A percentile compares a stretch with the other conserved stretches of the same genome.
Evolutionary conservation across 2,113 vertebrate genomes (phyloP).

Genomic region (Actenoides hombroni): DNA sequence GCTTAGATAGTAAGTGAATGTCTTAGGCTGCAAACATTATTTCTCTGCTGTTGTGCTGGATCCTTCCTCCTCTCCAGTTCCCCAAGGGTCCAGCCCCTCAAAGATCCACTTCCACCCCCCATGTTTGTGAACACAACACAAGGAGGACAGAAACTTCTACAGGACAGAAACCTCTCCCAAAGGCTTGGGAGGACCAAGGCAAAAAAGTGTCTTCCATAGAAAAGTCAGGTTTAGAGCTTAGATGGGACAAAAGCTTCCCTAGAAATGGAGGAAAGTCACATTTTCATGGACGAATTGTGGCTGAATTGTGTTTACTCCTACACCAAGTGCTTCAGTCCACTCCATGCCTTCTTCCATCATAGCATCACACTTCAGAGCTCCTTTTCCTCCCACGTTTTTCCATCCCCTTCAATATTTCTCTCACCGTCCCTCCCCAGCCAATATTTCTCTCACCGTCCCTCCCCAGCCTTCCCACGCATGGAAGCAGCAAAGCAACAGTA

Average conservation of each 20-base stretch:
- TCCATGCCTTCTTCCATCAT: rapidly evolving
- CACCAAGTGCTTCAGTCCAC: background rate
- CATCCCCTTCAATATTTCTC: background rate
- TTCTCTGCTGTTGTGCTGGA: background rate
- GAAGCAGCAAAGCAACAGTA: too few species aligned
- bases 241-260: background rate
- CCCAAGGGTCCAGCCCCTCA: background rate
- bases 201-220: background rate
- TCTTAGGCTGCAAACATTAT: background rate
- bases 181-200: background rate
- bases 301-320: background rate
- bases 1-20: background rate
- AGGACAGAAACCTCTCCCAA: background rate
- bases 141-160: background rate
- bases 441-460: background rate
- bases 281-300: background rate
- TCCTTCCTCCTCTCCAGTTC: background rate
- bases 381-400: background rate
- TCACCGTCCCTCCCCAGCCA: background rate
- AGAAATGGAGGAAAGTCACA: background rate
- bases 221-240: background rate
- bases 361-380: background rate
- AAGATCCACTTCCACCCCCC: rapidly evolving
- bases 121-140: background rate
- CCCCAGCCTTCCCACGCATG: background rate